A percentile compares a stretch with the other conserved stretches of the same genome.
These are phyloP conservation scores for Buathra laborator DNA, from an alignment of 2,888 invertebrate genomes.

Conservation along the genomic window DNA sequence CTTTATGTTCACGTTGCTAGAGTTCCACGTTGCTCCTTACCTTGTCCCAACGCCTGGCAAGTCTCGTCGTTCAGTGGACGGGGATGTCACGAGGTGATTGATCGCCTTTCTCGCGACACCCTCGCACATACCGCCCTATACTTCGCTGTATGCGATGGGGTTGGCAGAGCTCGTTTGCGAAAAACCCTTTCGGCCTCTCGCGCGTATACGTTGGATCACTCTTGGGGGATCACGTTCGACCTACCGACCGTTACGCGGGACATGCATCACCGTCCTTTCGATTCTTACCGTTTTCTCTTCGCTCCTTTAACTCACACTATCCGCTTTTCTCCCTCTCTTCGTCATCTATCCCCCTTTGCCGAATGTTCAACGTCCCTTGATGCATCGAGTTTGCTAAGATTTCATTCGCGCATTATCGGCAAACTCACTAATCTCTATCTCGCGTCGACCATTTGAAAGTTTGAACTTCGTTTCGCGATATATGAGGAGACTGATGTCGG, in stretches of 20 bases:
- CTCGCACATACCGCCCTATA: slow-evolving; percentile 68
- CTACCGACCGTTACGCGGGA: slow-evolving; percentile 71
- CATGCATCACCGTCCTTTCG: slow-evolving; percentile 73
- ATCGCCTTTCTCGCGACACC: slow-evolving; percentile 81
- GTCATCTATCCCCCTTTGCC: slow-evolving; percentile 30
- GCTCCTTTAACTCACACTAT: slow-evolving; percentile 6
- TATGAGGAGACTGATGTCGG: neutral
- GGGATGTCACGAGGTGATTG: slow-evolving; percentile 80
- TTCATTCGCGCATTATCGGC: slow-evolving; percentile 4
- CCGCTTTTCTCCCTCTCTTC: slow-evolving; percentile 36
- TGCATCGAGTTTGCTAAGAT: slow-evolving; percentile 9
- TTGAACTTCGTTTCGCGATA: neutral
- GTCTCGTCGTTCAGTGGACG: slow-evolving; percentile 40
- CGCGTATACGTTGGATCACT: slow-evolving; percentile 80
- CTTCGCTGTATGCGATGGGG: slow-evolving; percentile 79
- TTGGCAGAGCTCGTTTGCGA: slow-evolving; percentile 70
- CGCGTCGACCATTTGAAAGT: neutral
- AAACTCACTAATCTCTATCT: slow-evolving; percentile 28
- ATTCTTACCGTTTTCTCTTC: slow-evolving; percentile 23
- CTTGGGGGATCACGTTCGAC: slow-evolving; percentile 79
- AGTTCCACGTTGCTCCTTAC: slow-evolving; percentile 39
- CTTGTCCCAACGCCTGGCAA: slow-evolving; percentile 20
- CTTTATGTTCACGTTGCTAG: slow-evolving; percentile 75
- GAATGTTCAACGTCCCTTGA: slow-evolving; percentile 16
- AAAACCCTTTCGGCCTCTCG: slow-evolving; percentile 78